Conservation (phyloP, 1,140 invertebrate genomes). For the Drosophila melanica region DNA sequence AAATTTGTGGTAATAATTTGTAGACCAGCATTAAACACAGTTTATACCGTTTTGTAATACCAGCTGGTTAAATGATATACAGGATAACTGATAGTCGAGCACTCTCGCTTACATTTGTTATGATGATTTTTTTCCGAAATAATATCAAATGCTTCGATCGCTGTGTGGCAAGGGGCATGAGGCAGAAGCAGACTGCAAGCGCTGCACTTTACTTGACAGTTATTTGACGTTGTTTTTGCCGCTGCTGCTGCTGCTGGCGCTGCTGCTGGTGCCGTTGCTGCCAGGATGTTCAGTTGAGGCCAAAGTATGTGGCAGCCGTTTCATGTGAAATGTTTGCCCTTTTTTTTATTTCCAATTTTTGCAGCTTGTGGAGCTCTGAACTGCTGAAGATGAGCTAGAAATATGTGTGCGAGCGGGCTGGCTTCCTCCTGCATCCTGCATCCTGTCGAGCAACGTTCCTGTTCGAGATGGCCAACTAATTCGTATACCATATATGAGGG, state of each 20-base stretch:
- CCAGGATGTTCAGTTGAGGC: slow-evolving; percentile 41
- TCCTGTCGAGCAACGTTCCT: slow-evolving; percentile 19
- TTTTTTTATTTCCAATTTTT: slow-evolving; percentile 39
- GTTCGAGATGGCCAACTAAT: slow-evolving; percentile 45
- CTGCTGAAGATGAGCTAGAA: slow-evolving; percentile 8
- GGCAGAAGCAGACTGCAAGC: neutral
- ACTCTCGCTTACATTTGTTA: neutral
- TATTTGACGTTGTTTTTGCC: slow-evolving; percentile 36
- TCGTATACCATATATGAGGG: slow-evolving; percentile 50
- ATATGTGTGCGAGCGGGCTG: slow-evolving; percentile 26
- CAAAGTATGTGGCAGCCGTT: slow-evolving; percentile 35
- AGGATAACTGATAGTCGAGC: neutral
- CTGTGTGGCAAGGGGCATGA: too few relatives aligned
- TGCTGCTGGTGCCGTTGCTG: neutral
- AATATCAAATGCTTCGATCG: slow-evolving; percentile 32
- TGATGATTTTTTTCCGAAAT: slow-evolving; percentile 20
- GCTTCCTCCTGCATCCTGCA: slow-evolving; percentile 36
- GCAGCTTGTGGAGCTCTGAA: slow-evolving; percentile 3
- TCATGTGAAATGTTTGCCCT: slow-evolving; percentile 38
- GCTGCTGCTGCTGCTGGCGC: slow-evolving; percentile 2
- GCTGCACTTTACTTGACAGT: slow-evolving; percentile 52
- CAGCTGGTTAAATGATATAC: neutral
- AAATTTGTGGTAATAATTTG: too few relatives aligned
- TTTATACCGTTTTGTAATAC: neutral
- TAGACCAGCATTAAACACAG: too few relatives aligned